These are phyloP conservation scores for Vollenhovia emeryi DNA, from an alignment of 1,140 invertebrate genomes.

Conservation along the genomic window DNA sequence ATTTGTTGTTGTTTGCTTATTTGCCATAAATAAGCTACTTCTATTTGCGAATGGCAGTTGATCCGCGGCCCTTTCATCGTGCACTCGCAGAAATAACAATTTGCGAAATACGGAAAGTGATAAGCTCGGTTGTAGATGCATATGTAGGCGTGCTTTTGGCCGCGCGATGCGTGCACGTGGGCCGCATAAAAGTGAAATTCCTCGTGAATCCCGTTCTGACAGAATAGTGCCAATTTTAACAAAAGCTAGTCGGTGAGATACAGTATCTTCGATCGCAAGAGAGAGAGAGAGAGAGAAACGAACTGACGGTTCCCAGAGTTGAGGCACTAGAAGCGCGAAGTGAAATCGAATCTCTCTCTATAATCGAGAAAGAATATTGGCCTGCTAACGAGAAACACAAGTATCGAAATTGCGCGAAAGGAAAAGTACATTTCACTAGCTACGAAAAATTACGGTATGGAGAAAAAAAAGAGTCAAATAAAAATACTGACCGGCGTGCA, in stretches of 20 bases:
- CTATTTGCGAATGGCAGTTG: conserved; percentile 11
- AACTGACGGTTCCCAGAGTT: conserved; percentile 4
- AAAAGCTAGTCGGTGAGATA: conserved; percentile 18
- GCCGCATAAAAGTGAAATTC: conserved; percentile 39
- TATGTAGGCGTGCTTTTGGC: neutral
- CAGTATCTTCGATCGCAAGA: neutral
- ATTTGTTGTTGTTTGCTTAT: conserved; percentile 25
- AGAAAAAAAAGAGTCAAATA: neutral
- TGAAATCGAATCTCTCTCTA: conserved; percentile 34
- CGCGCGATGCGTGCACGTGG: conserved; percentile 19
- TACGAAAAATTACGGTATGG: neutral
- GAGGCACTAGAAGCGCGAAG: conserved; percentile 19
- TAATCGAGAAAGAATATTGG: conserved; percentile 13
- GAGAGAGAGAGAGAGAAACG: neutral
- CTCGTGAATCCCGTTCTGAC: neutral
- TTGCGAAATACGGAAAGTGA: conserved; percentile 20
- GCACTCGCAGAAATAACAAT: conserved; percentile 28
- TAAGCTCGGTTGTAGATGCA: conserved; percentile 1
- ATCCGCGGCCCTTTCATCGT: neutral
- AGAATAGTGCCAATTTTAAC: conserved; percentile 49
- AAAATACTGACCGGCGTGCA: neutral
- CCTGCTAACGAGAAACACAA: conserved; percentile 3
- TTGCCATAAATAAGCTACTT: conserved; percentile 28
- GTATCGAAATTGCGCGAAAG: neutral
- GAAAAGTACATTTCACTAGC: neutral